Percentiles rank a stretch among this genome's conserved stretches.
Conservation (phyloP, 2,797 vertebrate genomes). For the Erpetoichthys calabaricus region DNA sequence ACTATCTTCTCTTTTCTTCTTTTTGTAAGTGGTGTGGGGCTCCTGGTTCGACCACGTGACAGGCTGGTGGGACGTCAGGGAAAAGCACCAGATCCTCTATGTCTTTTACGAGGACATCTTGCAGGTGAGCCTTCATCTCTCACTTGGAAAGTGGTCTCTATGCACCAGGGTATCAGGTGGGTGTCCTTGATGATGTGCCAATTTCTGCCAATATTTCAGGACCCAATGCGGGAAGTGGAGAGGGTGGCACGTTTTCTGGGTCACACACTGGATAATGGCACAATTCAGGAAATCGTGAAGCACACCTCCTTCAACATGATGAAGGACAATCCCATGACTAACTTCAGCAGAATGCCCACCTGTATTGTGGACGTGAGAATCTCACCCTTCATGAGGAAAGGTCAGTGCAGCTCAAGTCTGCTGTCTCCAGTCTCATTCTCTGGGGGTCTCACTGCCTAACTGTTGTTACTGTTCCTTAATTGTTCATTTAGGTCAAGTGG, state of each 20-base stretch:
- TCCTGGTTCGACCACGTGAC: constrained; percentile 74
- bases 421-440: too few relatives aligned
- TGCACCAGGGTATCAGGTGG: not conserved
- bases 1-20: too few relatives aligned
- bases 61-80: constrained; percentile 56
- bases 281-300: constrained; percentile 48
- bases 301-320: constrained; percentile 72
- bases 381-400: constrained; percentile 83
- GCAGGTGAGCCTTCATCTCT: constrained; percentile 35
- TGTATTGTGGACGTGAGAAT: constrained; percentile 49
- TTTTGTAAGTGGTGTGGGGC: constrained; percentile 57
- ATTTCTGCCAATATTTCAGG: constrained; percentile 32
- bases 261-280: constrained; percentile 42
- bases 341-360: constrained; percentile 53
- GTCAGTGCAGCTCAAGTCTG: constrained; percentile 27
- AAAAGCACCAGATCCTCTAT: constrained; percentile 57
- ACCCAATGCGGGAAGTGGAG: constrained; percentile 60
- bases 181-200: constrained; percentile 9
- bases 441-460: too few relatives aligned
- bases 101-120: constrained; percentile 71
- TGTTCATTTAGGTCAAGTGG: too few relatives aligned
- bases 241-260: constrained; percentile 64
- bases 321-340: constrained; percentile 73
- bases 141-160: not conserved
- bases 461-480: too few relatives aligned